Evolutionary conservation across 1,140 invertebrate genomes (phyloP), one percentile per base, ranked within the genome.

Genomic region (Anoplophora glabripennis): DNA sequence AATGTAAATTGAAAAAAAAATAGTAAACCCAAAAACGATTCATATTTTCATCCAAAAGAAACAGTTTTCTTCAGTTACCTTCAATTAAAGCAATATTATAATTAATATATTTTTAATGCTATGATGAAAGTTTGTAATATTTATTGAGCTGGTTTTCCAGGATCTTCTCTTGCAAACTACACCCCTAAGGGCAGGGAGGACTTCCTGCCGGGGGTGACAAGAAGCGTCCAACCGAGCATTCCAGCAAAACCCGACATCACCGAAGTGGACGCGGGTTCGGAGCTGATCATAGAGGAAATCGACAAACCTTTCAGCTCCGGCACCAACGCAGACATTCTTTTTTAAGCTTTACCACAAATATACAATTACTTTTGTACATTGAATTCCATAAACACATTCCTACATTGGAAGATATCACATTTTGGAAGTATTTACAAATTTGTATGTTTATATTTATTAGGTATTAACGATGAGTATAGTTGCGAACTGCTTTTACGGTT

Each of bases 251-350:
- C 48, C 33, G 53, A 52, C 37, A 52, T 18, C 1, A 41, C 45
- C 7, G 48, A 58, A 21, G 57, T 54, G 34, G 64, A 56, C 10
- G 37, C 38, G 1, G 33, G 58, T 1, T 12, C 21, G 4, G 58
- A 66, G 11, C 46, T 57, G 14, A 18, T 65, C 34, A 40, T 71
- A n/a, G 60, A 70, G 58, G 66, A 69, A 64, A 42, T 64, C 15
- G 68, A 70, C 36, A 53, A 71, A 36, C 73, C 73, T 10, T 75
- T 75, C 53, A 74, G 73, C 57, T 69, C 71, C 38, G 72, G 72
- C 14, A 65, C 67, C 52, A 74, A 69, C 54, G 65, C 71, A 28
- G 73, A 75, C 56, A 75, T 75, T 53, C 61, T 74, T 33, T 73
- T 75, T 57, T 75, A 37, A 56, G 37, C 21, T 36, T 49, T 33